A percentile compares a stretch with the other conserved stretches of the same genome.
phyloP scores from a whole-genome alignment of 2,113 vertebrate species.

The Sceloporus undulatus region DNA sequence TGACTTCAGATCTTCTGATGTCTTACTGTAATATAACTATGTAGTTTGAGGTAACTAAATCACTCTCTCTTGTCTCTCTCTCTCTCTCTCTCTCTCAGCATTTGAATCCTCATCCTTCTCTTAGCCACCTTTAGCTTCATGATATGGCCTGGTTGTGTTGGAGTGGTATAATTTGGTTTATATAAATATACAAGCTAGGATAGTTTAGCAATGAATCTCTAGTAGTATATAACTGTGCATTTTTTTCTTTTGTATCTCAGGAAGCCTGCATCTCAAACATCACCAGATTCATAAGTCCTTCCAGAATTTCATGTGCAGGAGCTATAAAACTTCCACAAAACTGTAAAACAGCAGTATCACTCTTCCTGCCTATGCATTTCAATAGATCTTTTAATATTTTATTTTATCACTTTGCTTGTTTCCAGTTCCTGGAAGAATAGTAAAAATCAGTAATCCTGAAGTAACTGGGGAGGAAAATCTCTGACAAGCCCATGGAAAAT shows the following conservation, averaged over 20 bases:
- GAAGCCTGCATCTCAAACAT: background rate
- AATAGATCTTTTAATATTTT: background rate
- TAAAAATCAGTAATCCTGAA: constrained; percentile 16
- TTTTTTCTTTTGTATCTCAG: constrained; percentile 24
- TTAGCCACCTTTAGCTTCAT: constrained; percentile 61
- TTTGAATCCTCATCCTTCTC: constrained; percentile 70
- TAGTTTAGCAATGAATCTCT: constrained; percentile 50
- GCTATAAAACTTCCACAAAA: background rate
- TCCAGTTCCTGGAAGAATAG: constrained; percentile 25
- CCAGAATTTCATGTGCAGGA: background rate
- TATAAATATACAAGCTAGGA: constrained; percentile 44
- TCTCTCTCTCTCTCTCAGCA: constrained; percentile 48
- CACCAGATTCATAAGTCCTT: constrained; percentile 52
- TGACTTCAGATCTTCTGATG: constrained; percentile 65
- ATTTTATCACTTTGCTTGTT: background rate
- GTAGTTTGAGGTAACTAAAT: constrained; percentile 67
- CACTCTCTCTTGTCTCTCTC: constrained; percentile 55
- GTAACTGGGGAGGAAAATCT: background rate
- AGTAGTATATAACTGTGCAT: constrained; percentile 22
- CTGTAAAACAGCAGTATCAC: background rate
- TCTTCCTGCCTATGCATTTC: background rate
- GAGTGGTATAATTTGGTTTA: constrained; percentile 50
- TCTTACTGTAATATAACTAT: constrained; percentile 61
- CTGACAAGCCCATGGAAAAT: background rate
- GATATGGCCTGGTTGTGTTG: constrained; percentile 48